These are phyloP conservation scores for Callipepla squamata DNA, from an alignment of 2,113 vertebrate genomes.

Conservation along the genomic window DNA sequence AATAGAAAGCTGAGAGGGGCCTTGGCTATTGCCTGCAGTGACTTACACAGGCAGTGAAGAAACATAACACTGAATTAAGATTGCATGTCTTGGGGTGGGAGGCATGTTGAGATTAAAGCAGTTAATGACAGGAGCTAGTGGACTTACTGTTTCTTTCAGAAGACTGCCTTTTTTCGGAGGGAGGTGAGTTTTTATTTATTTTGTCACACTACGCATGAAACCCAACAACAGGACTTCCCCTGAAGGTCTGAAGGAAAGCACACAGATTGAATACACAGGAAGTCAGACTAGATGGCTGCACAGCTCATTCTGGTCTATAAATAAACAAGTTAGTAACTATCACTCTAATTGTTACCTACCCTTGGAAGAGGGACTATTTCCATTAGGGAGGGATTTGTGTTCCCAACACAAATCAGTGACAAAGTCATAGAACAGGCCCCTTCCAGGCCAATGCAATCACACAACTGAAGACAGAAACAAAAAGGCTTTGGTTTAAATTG, in stretches of 20 bases:
- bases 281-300: not conserved
- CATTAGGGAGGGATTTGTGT: not conserved
- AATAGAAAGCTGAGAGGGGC: not conserved
- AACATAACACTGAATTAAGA: not conserved
- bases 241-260: not conserved
- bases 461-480: not conserved
- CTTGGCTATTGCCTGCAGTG: not conserved
- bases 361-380: not conserved
- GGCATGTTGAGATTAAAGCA: not conserved
- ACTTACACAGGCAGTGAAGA: not conserved
- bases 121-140: not conserved
- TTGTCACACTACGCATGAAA: not conserved
- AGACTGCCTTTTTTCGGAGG: not conserved
- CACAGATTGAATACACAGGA: not conserved
- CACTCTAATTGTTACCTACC: not conserved
- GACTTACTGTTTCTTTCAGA: not conserved
- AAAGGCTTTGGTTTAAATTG: not conserved
- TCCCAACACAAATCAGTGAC: not conserved
- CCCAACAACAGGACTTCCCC: not conserved
- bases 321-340: constrained; percentile 7
- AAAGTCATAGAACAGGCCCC: not conserved
- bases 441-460: not conserved
- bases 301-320: constrained; percentile 19
- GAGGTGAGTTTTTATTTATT: not conserved
- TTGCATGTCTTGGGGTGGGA: not conserved